These are phyloP conservation scores for Cyrtodaria siliqua DNA, from an alignment of 2,888 invertebrate genomes.

Conservation along the genomic window DNA sequence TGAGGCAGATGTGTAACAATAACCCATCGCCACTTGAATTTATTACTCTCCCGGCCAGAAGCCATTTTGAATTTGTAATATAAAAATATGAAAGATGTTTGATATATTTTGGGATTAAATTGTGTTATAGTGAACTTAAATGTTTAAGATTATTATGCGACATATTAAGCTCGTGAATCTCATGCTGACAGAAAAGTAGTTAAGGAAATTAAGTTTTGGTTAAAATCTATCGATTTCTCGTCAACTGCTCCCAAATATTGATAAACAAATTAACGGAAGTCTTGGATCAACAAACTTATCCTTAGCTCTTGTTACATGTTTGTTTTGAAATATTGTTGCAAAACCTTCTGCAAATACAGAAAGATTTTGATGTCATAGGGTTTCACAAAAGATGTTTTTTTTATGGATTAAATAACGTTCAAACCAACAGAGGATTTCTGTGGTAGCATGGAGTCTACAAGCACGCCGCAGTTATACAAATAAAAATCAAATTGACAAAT, in stretches of 20 bases:
- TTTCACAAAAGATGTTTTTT: slow-evolving; percentile 30
- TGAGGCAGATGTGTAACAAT: too few relatives aligned
- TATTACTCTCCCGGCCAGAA: too few relatives aligned
- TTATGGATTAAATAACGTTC: slow-evolving; percentile 35
- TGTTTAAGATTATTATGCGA: too few relatives aligned
- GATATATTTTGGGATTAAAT: too few relatives aligned
- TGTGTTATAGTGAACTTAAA: too few relatives aligned
- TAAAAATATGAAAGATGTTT: too few relatives aligned
- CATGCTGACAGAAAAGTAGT: neutral
- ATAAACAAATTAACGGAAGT: slow-evolving; percentile 29
- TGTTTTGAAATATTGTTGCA: slow-evolving; percentile 40
- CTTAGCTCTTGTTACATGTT: slow-evolving; percentile 22
- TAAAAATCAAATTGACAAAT: neutral
- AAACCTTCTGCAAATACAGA: slow-evolving; percentile 35
- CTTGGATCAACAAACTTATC: slow-evolving; percentile 23
- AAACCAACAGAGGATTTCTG: slow-evolving; percentile 5
- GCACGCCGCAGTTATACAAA: neutral
- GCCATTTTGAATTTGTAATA: too few relatives aligned
- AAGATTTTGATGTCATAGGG: slow-evolving; percentile 29
- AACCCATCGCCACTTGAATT: too few relatives aligned
- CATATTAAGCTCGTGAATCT: too few relatives aligned
- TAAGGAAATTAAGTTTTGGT: neutral
- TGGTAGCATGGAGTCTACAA: neutral
- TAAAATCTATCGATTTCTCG: slow-evolving; percentile 38
- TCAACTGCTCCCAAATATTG: slow-evolving; percentile 21